Percentiles rank a stretch among this genome's conserved stretches.
Conservation (phyloP, 2,113 vertebrate genomes). For the Spea bombifrons region DNA sequence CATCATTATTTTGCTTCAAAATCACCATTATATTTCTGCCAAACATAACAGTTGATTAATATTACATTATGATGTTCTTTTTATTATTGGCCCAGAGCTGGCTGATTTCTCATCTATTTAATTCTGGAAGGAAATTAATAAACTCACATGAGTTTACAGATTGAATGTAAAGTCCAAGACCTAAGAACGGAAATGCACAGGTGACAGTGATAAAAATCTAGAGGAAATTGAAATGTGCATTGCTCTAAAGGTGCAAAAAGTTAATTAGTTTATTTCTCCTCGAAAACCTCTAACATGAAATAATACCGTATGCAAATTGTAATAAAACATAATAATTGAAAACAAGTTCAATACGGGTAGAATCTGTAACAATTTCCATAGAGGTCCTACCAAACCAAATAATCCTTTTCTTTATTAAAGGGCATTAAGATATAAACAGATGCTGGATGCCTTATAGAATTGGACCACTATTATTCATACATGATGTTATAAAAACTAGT, state of each 20-base stretch:
- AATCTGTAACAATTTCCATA: too few relatives aligned
- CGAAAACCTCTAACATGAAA: constrained; percentile 20
- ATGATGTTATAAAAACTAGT: too few relatives aligned
- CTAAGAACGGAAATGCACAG: constrained; percentile 24
- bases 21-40: constrained; percentile 39
- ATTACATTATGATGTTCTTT: constrained; percentile 38
- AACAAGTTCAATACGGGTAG: too few relatives aligned
- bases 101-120: constrained; percentile 36
- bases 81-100: constrained; percentile 42
- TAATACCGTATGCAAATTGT: neutral
- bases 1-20: constrained; percentile 29
- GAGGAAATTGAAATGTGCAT: constrained; percentile 23
- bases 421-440: too few relatives aligned
- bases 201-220: constrained; percentile 15
- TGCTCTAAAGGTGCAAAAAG: constrained; percentile 3
- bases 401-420: too few relatives aligned
- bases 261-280: constrained; percentile 29
- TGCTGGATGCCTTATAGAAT: too few relatives aligned
- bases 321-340: too few relatives aligned
- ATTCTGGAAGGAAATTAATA: constrained; percentile 45
- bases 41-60: constrained; percentile 42
- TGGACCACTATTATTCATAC: too few relatives aligned
- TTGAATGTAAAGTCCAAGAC: constrained; percentile 36
- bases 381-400: too few relatives aligned
- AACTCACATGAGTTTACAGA: constrained; percentile 33